Percentiles rank a stretch among this genome's conserved stretches.
Conservation (phyloP, 2,888 invertebrate genomes). For the Onthophagus sagittarius region DNA sequence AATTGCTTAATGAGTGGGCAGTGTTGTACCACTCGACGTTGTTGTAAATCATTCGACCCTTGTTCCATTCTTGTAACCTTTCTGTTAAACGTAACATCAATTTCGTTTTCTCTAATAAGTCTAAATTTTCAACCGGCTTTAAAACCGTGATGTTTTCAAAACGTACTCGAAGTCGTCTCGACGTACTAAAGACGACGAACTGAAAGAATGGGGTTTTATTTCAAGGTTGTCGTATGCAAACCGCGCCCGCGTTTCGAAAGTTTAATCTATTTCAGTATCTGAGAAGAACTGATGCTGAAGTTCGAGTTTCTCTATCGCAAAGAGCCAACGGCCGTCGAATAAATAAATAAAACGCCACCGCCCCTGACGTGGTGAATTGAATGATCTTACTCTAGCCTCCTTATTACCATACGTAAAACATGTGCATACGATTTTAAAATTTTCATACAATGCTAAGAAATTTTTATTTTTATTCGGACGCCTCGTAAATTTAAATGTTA, state of each 20-base stretch:
- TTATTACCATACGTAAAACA: neutral
- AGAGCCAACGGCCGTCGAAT: neutral
- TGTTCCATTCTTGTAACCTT: slow-evolving; percentile 18
- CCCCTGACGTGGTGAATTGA: neutral
- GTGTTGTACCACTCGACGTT: slow-evolving; percentile 15
- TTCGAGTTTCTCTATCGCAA: neutral
- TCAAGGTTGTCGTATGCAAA: neutral
- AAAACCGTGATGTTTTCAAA: no score
- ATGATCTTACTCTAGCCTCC: neutral
- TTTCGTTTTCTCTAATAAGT: neutral
- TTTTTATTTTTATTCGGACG: neutral
- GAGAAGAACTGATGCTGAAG: neutral
- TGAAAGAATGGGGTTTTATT: neutral
- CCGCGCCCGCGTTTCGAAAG: neutral
- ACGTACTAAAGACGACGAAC: neutral
- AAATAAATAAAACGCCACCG: neutral
- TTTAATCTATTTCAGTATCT: neutral
- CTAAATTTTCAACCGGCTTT: no score
- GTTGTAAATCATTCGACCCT: slow-evolving; percentile 25
- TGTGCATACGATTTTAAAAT: neutral
- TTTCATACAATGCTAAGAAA: neutral
- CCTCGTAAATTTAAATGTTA: no score
- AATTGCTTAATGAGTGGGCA: slow-evolving; percentile 23
- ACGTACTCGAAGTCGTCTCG: no score
- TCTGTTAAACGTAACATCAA: neutral